Conservation (phyloP, 2,888 invertebrate genomes). For the Nycteola revayana region DNA sequence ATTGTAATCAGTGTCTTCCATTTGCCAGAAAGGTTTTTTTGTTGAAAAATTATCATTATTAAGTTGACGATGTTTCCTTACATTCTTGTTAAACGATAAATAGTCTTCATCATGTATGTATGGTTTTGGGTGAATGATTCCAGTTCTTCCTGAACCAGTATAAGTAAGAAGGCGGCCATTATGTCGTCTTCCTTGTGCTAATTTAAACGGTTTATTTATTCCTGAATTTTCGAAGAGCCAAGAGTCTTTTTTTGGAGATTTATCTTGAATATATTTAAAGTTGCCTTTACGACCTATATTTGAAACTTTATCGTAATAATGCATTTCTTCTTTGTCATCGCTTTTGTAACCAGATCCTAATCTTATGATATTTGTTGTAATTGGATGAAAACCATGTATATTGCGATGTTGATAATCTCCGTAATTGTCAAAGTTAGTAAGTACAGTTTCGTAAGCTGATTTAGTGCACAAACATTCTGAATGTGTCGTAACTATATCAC, state of each 20-base stretch:
- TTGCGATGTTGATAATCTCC: not conserved
- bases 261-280: slow-evolving; percentile 19
- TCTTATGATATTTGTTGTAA: not conserved
- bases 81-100: slow-evolving; percentile 45
- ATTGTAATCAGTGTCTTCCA: slow-evolving; percentile 44
- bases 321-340: slow-evolving; percentile 25
- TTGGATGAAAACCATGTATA: not conserved
- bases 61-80: slow-evolving; percentile 48
- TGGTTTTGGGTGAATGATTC: slow-evolving; percentile 23
- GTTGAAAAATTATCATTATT: slow-evolving; percentile 35
- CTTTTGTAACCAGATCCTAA: slow-evolving; percentile 26
- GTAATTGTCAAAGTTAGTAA: not conserved
- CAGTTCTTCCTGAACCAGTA: slow-evolving; percentile 8
- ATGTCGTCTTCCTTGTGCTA: slow-evolving; percentile 24
- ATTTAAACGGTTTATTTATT: slow-evolving; percentile 18
- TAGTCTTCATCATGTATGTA: slow-evolving; percentile 35
- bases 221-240: slow-evolving; percentile 20
- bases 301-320: slow-evolving; percentile 48
- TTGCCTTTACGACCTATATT: slow-evolving; percentile 46
- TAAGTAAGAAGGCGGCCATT: slow-evolving; percentile 27
- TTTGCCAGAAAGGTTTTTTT: slow-evolving; percentile 62
- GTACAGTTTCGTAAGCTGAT: not conserved
- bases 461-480: not conserved
- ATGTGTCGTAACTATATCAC: slow-evolving; percentile 32
- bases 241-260: slow-evolving; percentile 8